Conservation (phyloP, 1,140 invertebrate species). For the Eurosta solidaginis region DNA sequence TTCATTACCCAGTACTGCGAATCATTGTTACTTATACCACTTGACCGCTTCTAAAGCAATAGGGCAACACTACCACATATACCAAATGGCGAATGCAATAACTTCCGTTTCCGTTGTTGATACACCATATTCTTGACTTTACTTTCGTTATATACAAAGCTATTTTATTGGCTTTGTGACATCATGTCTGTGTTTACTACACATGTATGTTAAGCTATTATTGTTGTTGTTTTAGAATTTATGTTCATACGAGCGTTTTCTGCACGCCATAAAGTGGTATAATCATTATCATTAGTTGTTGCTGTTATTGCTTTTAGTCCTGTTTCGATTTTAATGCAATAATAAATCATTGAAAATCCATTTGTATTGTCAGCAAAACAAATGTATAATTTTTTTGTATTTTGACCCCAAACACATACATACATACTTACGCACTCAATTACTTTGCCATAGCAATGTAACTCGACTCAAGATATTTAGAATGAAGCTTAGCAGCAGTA, state of each 20-base stretch:
- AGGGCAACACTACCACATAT: background rate
- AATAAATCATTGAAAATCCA: conserved; percentile 26
- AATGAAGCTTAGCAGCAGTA: background rate
- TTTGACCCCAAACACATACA: background rate
- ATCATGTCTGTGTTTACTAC: no score
- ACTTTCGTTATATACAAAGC: no score
- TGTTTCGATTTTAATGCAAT: conserved; percentile 26
- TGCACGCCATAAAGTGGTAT: background rate
- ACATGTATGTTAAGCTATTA: background rate
- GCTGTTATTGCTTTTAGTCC: background rate
- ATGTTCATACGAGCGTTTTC: background rate
- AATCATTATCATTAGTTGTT: background rate
- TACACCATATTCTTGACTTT: background rate
- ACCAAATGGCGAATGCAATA: background rate
- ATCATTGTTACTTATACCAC: background rate
- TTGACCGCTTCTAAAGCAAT: background rate
- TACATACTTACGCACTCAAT: background rate
- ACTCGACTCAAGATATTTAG: background rate
- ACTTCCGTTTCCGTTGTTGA: conserved; percentile 20
- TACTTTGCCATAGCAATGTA: background rate
- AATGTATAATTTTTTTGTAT: background rate
- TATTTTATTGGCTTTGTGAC: no score
- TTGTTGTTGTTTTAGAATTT: background rate
- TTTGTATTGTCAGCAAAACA: conserved; percentile 21
- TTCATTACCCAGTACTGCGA: background rate